Evolutionary conservation across 2,888 invertebrate genomes (phyloP), one percentile per base, ranked within the genome.

Genomic region (Cetonia aurata): DNA sequence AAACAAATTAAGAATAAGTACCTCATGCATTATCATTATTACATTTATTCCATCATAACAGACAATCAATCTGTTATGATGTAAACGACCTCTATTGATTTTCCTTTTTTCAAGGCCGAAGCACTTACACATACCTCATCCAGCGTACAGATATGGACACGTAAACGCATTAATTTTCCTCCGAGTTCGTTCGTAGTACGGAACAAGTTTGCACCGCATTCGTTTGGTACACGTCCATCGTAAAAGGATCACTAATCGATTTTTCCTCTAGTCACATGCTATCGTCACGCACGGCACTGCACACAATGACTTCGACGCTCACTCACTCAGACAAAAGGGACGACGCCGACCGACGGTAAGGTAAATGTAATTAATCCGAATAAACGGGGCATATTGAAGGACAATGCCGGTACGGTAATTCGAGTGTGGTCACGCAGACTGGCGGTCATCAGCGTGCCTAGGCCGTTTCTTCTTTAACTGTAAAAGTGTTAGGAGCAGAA

Each of bases 41-140:
- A 25, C 4, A 25, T 25, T 25, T 25, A 25, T 25, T 25, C 25
- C 25, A 25, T 25, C 25, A n/a, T n/a, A n/a, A n/a, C n/a, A 25
- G 25, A 25, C 4, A 3, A 25, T 25, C 25, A 25, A 25, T 25
- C 25, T 25, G 25, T 25, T 25, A 25, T 25, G 56, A 56, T 41
- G 37, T 56, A 41, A 37, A 41, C 56, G 56, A 56, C 56, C 56
- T 56, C 37, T 56, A 56, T 56, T 17, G 56, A 56, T 56, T 56
- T 13, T 56, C 56, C 25, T 25, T 25, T 25, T 56, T 56, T 56
- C 56, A 56, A 56, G 56, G 56, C 37, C 56, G 41, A 56, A 41
- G 15, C 56, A 41, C 25, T 25, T 25, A 25, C 25, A 25, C 25
- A 25, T 25, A 25, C 25, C 25, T 3, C 25, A 25, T 25, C 4